Base-by-base conservation (phyloP, 2,888 invertebrate genomes). In the Ornithoptera alexandrae region DNA sequence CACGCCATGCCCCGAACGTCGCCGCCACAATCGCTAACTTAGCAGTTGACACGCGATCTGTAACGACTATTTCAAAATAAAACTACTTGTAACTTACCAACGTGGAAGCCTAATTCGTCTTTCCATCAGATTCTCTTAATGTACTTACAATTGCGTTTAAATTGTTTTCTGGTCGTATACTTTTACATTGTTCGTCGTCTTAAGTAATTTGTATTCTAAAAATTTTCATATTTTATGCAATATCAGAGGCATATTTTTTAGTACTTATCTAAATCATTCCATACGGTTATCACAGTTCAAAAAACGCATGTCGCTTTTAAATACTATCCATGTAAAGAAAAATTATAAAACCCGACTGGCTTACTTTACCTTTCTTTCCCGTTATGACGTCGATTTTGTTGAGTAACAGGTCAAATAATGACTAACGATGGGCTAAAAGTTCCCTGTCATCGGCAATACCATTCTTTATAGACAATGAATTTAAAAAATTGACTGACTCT, bases 11-110 rank as follows among this genome's bases (percentile, higher is more conserved):
- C 53, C 58, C 65, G 24, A 22, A 67, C 64, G 57, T 36, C 61
- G 30, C 65, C 67, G 39, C 71, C 68, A 66, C 62, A 66, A 62
- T 59, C 62, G 62, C 70, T 39, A 53, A 68, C 67, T 70, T 72
- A 68, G 63, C 67, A 65, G 67, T 72, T 68, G 56, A 69, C 73
- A 73, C 73, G 73, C 73, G 68, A 73, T 72, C 65, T 36, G 18
- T 24, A 67, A 65, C 24, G 50, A 42, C 59, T 70, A 63, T 62
- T 73, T 72, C 17, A 57, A 57, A 62, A 57, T 62, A 60, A 67
- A 68, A 68, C 66, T 58, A 63, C 70, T 70, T 70, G 68, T 67
- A 68, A 71, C 67, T 61, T 24, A 68, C 46, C 30, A 67, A 64
- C 67, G 61, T 69, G 50, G 42, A 24, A 69, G 61, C 60, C 18